Percentiles rank a stretch among this genome's conserved stretches.
phyloP scores from a whole-genome alignment of 1,140 invertebrate species.

The Drosophila yakuba region DNA sequence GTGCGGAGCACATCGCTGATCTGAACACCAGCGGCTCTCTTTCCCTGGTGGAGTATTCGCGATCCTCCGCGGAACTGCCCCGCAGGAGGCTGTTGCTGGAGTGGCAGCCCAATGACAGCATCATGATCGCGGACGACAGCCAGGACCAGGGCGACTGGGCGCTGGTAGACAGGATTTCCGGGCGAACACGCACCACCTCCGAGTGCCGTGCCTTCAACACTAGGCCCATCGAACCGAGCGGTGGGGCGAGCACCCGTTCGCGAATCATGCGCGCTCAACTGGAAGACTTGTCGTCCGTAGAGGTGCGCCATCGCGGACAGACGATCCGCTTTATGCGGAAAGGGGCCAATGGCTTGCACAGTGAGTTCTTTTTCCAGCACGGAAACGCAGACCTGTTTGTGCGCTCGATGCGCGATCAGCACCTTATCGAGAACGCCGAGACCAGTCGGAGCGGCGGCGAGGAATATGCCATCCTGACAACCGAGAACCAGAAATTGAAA shows the following conservation, averaged over 20 bases:
- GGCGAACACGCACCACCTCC: conserved; percentile 85
- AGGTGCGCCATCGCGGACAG: conserved; percentile 88
- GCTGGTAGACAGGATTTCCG: conserved; percentile 90
- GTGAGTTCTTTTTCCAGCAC: conserved; percentile 93
- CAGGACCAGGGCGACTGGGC: conserved; percentile 92
- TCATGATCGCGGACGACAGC: conserved; percentile 90
- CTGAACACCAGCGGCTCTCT: conserved; percentile 87
- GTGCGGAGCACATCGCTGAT: conserved; percentile 86
- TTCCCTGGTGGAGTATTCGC: conserved; percentile 86
- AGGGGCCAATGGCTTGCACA: conserved; percentile 88
- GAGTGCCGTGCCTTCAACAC: conserved; percentile 85
- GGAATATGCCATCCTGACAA: conserved; percentile 71
- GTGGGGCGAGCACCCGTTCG: conserved; percentile 70
- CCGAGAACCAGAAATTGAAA: conserved; percentile 88
- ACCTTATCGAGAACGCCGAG: conserved; percentile 67
- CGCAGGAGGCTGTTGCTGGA: conserved; percentile 87
- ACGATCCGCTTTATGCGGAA: conserved; percentile 90
- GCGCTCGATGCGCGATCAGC: conserved; percentile 86
- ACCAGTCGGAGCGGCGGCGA: conserved; percentile 45
- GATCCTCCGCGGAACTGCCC: conserved; percentile 31
- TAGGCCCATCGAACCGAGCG: conserved; percentile 53
- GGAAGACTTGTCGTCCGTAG: conserved; percentile 89
- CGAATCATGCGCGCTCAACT: conserved; percentile 88
- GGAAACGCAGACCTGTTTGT: conserved; percentile 93
- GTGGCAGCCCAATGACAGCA: conserved; percentile 91